Base-by-base conservation (phyloP, 1,140 invertebrate genomes). In the Euglossa dilemma region DNA sequence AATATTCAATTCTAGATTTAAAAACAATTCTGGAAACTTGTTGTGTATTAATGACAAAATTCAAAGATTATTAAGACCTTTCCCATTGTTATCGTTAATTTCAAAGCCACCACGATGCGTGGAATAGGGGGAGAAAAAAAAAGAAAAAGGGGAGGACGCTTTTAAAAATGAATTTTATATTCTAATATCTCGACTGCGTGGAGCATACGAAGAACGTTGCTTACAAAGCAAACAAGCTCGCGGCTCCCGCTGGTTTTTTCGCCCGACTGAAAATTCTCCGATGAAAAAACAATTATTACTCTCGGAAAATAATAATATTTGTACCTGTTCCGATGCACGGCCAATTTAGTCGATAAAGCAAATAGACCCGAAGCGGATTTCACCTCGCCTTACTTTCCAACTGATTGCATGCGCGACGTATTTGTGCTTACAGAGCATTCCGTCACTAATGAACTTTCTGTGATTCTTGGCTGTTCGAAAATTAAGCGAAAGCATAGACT, bases 261-360 rank as follows among this genome's bases (percentile, higher is more conserved):
- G 50, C 71, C 47, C 25, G 45, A 18, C 50, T 59, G 73, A 63
- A 67, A 70, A 79, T 47, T 77, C 85, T 50, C 56, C 45, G 86
- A 57, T 76, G 86, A 71, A 85, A 88, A 88, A 86, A 89, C 86
- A 89, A 86, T 88, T 77, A 85, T 83, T 86, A 89, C 80, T 78
- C 77, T 36, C 74, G 76, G 69, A 88, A 88, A 88, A 88, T 88
- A 88, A 88, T 88, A 88, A 88, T 88, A 82, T 80, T 88, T 88
- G 54, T 88, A 87, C 83, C 87, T 88, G 87, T 85, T 83, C 74
- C 84, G 73, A 88, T 86, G 79, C 80, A 87, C 85, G 84, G 71
- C n/a, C 88, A 84, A 87, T 90, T 84, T 88, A 84, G 66, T 90
- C 80, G 85, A 90, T 90, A 88, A 87, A 90, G 54, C 69, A 90